These are phyloP conservation scores for Baryphthengus martii DNA, from an alignment of 2,113 vertebrate species.

Conservation along the genomic window DNA sequence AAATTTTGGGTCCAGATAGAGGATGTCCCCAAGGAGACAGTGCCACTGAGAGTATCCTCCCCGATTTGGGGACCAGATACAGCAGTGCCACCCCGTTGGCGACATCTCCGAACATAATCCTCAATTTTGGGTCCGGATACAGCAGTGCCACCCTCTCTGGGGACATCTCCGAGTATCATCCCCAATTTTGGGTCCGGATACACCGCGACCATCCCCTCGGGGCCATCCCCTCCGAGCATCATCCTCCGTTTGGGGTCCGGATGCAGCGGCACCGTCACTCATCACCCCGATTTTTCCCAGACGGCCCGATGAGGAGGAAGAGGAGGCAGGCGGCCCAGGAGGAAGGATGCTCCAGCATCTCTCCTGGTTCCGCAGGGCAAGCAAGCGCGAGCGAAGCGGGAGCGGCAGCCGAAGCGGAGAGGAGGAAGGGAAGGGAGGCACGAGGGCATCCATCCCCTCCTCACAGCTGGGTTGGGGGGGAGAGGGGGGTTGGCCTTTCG, in stretches of 20 bases:
- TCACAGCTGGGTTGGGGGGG: not conserved
- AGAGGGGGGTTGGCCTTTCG: not conserved
- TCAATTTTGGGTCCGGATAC: not conserved
- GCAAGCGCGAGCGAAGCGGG: not conserved
- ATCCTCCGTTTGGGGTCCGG: too few species aligned
- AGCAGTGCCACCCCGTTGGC: not conserved
- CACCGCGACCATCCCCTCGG: not conserved
- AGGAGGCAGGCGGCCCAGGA: not conserved
- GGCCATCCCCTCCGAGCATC: not conserved
- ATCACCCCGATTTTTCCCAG: rapidly evolving
- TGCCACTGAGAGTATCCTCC: too few species aligned
- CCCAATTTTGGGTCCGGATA: not conserved
- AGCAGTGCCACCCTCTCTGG: not conserved
- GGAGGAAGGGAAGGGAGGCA: not conserved
- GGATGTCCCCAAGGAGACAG: too few species aligned
- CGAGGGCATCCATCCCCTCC: not conserved
- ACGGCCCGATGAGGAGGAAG: not conserved
- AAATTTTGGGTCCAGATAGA: too few species aligned
- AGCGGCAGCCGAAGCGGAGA: not conserved
- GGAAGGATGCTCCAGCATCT: not conserved
- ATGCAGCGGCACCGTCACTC: rapidly evolving
- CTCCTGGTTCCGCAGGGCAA: not conserved
- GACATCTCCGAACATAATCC: not conserved
- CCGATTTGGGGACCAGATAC: too few species aligned
- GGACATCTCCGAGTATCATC: not conserved